These are phyloP conservation scores for Hydrochoerus hydrochaeris DNA, from an alignment of 2,113 vertebrate genomes.

Conservation along the genomic window DNA sequence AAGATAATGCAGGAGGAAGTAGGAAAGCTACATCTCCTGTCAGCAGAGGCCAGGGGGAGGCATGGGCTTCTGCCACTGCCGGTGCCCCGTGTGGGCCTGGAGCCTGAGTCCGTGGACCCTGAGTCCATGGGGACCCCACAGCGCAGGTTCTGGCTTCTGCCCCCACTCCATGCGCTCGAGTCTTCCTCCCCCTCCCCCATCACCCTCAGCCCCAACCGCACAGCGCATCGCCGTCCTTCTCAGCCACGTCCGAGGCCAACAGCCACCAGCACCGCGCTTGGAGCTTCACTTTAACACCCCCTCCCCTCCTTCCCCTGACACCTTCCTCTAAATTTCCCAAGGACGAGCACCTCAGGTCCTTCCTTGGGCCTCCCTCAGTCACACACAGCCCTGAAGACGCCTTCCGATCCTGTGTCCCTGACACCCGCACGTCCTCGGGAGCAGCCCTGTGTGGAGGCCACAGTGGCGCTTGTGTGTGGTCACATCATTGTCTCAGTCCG, in stretches of 20 bases:
- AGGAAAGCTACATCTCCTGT: not conserved
- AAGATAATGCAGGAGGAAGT: not conserved
- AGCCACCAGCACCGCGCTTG: too few relatives aligned
- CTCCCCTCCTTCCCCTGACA: not conserved
- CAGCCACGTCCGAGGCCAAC: not conserved
- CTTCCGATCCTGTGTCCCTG: too few relatives aligned
- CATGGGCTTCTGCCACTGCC: not conserved
- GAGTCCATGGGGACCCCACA: not conserved
- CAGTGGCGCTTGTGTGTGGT: not conserved
- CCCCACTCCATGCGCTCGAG: not conserved
- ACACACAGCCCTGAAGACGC: not conserved
- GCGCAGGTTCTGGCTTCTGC: not conserved
- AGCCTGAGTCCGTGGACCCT: too few relatives aligned
- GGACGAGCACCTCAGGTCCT: not conserved
- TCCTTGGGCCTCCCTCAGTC: not conserved
- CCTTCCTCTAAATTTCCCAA: not conserved
- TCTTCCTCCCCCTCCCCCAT: not conserved
- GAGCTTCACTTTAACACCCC: not conserved
- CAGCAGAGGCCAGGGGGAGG: not conserved
- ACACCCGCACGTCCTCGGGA: not conserved
- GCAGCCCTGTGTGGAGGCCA: not conserved
- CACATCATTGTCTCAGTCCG: not conserved
- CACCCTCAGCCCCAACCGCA: not conserved
- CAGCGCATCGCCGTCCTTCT: too few relatives aligned
- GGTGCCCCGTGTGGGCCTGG: not conserved